These are phyloP conservation scores for Haemorhous mexicanus DNA, from an alignment of 2,113 vertebrate genomes.

Conservation along the genomic window DNA sequence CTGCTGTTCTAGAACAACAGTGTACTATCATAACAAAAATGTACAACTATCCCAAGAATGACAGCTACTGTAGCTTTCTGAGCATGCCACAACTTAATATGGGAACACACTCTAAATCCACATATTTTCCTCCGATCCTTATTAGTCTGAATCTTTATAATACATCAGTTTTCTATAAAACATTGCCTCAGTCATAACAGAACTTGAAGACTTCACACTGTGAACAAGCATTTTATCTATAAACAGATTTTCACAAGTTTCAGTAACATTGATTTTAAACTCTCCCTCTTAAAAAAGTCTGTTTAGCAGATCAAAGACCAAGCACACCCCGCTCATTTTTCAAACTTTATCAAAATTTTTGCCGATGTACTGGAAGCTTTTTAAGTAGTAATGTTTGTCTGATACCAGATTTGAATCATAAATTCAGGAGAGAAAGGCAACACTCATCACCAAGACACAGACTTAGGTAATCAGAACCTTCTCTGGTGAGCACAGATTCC, in stretches of 20 bases:
- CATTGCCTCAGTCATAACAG: neutral
- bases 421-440: neutral
- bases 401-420: neutral
- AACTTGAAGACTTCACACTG: neutral
- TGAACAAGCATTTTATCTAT: neutral
- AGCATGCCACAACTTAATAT: neutral
- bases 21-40: neutral
- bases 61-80: neutral
- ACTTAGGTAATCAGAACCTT: neutral
- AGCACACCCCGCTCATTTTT: neutral
- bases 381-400: neutral
- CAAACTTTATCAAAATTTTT: neutral
- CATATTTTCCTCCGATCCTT: neutral
- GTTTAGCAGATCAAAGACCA: neutral
- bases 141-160: neutral
- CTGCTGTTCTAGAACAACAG: neutral
- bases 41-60: neutral
- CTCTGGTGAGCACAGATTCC: neutral
- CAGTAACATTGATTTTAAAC: neutral
- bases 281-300: neutral
- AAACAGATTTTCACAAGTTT: slow-evolving; percentile 12
- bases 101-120: neutral
- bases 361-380: neutral
- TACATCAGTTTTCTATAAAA: neutral
- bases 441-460: neutral